A percentile compares a stretch with the other conserved stretches of the same genome.
Evolutionary conservation across 2,113 vertebrate species (phyloP).

Genomic region (Grantiella picta): DNA sequence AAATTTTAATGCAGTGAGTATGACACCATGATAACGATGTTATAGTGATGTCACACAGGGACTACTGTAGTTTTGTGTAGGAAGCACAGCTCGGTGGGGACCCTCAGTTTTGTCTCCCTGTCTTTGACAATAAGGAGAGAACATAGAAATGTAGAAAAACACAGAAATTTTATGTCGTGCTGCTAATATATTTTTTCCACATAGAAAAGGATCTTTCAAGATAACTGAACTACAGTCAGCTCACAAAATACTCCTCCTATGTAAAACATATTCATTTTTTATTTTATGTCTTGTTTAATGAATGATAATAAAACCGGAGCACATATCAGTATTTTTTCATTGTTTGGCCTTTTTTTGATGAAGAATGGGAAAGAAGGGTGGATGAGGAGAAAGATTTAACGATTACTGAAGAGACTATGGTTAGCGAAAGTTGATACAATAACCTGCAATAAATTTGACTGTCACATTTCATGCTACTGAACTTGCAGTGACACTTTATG

Average conservation of each 20-base stretch:
- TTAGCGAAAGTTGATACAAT: conserved; percentile 57
- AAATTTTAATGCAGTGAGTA: background rate
- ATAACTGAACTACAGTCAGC: background rate
- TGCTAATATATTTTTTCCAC: background rate
- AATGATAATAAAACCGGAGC: background rate
- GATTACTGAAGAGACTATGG: conserved; percentile 29
- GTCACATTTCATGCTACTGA: conserved; percentile 47
- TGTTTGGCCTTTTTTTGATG: background rate
- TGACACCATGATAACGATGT: background rate
- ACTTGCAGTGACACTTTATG: conserved; percentile 61
- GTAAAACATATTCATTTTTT: background rate
- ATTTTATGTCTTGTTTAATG: background rate
- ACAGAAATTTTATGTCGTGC: background rate
- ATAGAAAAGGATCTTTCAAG: background rate
- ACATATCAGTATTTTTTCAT: background rate
- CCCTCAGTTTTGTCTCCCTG: background rate
- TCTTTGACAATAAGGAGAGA: background rate
- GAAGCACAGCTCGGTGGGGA: background rate
- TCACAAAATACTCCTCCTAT: background rate
- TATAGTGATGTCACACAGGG: background rate
- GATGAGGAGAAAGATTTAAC: background rate
- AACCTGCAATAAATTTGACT: conserved; percentile 59
- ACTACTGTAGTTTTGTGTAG: background rate
- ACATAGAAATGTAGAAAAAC: background rate
- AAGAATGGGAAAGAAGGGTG: background rate